phyloP scores from a whole-genome alignment of 2,797 vertebrate species.

The Centroberyx gerrardi region DNA sequence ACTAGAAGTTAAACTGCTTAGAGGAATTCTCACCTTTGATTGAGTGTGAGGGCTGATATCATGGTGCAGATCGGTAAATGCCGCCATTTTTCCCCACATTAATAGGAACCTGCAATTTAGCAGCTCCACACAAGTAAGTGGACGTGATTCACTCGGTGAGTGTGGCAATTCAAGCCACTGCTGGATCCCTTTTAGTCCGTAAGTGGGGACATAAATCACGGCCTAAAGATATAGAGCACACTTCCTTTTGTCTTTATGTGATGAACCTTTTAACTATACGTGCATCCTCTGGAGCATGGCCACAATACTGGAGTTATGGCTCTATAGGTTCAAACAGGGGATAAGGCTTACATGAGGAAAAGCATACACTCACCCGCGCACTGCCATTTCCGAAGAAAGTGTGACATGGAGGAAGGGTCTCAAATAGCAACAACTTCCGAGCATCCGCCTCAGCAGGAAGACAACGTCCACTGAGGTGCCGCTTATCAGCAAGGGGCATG shows the following conservation, averaged over 20 bases:
- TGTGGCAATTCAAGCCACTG: slow-evolving; percentile 13
- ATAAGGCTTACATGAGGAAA: slow-evolving; percentile 14
- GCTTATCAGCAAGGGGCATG: slow-evolving; percentile 1
- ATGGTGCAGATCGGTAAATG: slow-evolving; percentile 5
- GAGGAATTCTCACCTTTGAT: slow-evolving; percentile 39
- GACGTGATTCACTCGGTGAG: slow-evolving; percentile 24
- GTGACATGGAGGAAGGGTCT: slow-evolving; percentile 63
- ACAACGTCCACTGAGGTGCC: slow-evolving; percentile 20
- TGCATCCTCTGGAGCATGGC: not conserved
- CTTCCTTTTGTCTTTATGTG: slow-evolving; percentile 9
- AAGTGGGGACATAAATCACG: slow-evolving; percentile 28
- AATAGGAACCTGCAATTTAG: not conserved
- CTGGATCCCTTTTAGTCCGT: not conserved
- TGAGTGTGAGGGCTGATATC: slow-evolving; percentile 4
- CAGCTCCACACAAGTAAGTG: not conserved
- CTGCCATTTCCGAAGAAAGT: slow-evolving; percentile 50
- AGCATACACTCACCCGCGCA: not conserved
- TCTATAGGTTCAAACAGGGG: slow-evolving; percentile 20
- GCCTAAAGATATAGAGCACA: not conserved
- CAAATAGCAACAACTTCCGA: slow-evolving; percentile 77
- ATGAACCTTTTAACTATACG: not conserved
- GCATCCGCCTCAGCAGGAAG: slow-evolving; percentile 67
- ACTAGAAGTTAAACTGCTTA: slow-evolving; percentile 31
- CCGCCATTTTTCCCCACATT: not conserved
- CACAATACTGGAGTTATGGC: no score